A percentile compares a stretch with the other conserved stretches of the same genome.
Evolutionary conservation across 2,888 invertebrate species (phyloP).

Genomic region (Troides oblongomaculatus): DNA sequence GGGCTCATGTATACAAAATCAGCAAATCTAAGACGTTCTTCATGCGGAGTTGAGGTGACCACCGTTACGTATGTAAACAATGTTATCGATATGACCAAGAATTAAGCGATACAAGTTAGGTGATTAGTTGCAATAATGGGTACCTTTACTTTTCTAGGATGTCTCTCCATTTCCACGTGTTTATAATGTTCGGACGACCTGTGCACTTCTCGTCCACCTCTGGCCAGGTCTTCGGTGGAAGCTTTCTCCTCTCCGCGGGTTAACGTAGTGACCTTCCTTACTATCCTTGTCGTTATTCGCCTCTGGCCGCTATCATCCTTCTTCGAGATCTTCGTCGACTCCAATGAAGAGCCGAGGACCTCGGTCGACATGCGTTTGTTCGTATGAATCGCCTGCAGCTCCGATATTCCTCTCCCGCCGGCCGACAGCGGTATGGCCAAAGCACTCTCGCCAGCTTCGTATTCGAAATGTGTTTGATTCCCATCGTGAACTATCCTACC

Average conservation of each 20-base stretch:
- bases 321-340: conserved; percentile 90
- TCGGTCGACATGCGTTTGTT: conserved; percentile 91
- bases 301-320: conserved; percentile 88
- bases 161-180: conserved; percentile 79
- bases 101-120: background rate
- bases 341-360: conserved; percentile 90
- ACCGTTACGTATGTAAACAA: background rate
- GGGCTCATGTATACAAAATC: conserved; percentile 3
- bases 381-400: conserved; percentile 88
- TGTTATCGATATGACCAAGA: background rate
- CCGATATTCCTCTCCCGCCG: conserved; percentile 73
- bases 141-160: conserved; percentile 90
- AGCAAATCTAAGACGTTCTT: background rate
- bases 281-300: conserved; percentile 91
- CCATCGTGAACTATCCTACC: conserved; percentile 73
- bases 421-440: conserved; percentile 68
- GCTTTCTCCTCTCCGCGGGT: conserved; percentile 92
- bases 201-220: conserved; percentile 80
- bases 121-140: conserved; percentile 22
- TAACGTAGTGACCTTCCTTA: conserved; percentile 92
- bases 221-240: conserved; percentile 84
- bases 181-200: conserved; percentile 79
- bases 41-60: background rate
- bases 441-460: conserved; percentile 65
- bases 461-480: conserved; percentile 76